Evolutionary conservation across 2,888 invertebrate species (phyloP).

Genomic region (Actias luna): DNA sequence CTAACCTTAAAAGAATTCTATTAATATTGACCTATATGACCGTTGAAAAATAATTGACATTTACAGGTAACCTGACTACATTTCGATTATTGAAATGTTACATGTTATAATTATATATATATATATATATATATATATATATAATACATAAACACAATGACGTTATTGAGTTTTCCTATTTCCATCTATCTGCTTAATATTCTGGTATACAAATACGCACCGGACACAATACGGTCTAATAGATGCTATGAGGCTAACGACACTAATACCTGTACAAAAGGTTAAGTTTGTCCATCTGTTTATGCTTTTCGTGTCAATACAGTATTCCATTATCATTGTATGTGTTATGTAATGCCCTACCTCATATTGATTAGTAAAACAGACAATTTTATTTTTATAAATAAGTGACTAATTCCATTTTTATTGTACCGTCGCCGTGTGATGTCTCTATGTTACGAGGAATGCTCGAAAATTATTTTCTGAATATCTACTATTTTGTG

Average conservation of each 20-base stretch:
- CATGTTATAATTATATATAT: not conserved
- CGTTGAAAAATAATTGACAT: not conserved
- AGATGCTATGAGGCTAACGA: constrained; percentile 32
- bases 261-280: constrained; percentile 30
- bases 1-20: not conserved
- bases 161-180: constrained; percentile 26
- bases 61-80: not conserved
- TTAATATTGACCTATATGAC: not conserved
- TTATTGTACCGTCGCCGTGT: not conserved
- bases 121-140: not conserved
- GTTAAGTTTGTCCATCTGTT: constrained; percentile 34
- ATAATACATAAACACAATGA: constrained; percentile 8
- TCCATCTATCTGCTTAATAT: constrained; percentile 23
- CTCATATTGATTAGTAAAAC: constrained; percentile 33
- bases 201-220: constrained; percentile 16
- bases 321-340: constrained; percentile 36
- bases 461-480: not conserved
- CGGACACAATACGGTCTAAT: constrained; percentile 29
- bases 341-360: constrained; percentile 26
- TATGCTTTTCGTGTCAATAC: constrained; percentile 29
- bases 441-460: not conserved
- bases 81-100: not conserved
- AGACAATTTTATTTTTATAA: not conserved
- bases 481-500: constrained; percentile 5
- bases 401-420: constrained; percentile 1